A percentile compares a stretch with the other conserved stretches of the same genome.
These are phyloP conservation scores for Cygnus atratus DNA, from an alignment of 2,113 vertebrate species.

Conservation along the genomic window DNA sequence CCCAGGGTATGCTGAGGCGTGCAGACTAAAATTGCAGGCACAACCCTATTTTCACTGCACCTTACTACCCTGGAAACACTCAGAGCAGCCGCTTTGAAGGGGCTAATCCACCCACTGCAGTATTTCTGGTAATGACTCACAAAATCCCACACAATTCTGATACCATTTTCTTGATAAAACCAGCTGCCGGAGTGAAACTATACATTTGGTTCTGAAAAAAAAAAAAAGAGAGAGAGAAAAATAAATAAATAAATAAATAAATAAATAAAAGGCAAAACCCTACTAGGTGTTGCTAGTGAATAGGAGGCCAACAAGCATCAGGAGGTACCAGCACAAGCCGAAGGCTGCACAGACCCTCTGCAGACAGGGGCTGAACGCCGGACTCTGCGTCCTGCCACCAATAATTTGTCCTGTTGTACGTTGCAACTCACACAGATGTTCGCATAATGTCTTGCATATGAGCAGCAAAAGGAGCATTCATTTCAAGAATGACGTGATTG, in stretches of 20 bases:
- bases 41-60: background rate
- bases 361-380: slow-evolving; percentile 53
- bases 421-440: slow-evolving; percentile 67
- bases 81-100: background rate
- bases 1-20: background rate
- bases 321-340: background rate
- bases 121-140: slow-evolving; percentile 45
- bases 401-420: slow-evolving; percentile 51
- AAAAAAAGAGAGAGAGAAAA: background rate
- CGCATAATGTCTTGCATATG: slow-evolving; percentile 67
- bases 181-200: slow-evolving; percentile 34
- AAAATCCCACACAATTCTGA: background rate
- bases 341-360: background rate
- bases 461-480: slow-evolving; percentile 58
- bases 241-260: background rate
- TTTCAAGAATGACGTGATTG: slow-evolving; percentile 62
- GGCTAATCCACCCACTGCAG: background rate
- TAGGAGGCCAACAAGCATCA: background rate
- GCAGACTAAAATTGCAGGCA: background rate
- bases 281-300: background rate
- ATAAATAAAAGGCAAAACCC: background rate
- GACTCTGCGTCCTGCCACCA: slow-evolving; percentile 64
- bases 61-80: background rate
- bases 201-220: background rate
- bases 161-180: slow-evolving; percentile 33